Evolutionary conservation across 2,888 invertebrate genomes (phyloP), one percentile per base, ranked within the genome.

Genomic region (Drosophila imparisetae): DNA sequence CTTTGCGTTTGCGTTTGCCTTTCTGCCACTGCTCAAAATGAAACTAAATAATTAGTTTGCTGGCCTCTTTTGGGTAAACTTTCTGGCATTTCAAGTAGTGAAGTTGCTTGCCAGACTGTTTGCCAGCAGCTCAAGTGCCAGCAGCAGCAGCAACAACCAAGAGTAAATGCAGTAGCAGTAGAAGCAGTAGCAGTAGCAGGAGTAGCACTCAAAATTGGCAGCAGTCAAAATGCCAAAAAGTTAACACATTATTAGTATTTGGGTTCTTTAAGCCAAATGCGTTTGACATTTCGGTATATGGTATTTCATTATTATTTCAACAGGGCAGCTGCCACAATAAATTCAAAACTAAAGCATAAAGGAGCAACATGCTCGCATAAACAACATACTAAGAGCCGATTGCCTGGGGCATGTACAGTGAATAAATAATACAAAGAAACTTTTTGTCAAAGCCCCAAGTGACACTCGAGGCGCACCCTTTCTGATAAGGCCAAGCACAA

Each of bases 1-100:
- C 30, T 32, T 10, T 30, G 30, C 40, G 40, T 30, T 62, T 67
- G 64, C 74, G 45, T 30, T 62, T 67, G 66, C 74, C 71, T 63
- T 73, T 70, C 67, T 40, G 64, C 78, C 64, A 62, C 64, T 68
- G 67, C 74, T 72, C 73, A 67, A 74, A 87, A 89, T 88, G 85
- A 86, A 86, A 86, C 85, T 86, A 86, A 87, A 89, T 86, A 86
- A 86, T 86, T 86, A 86, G 85, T 86, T 86, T 89, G 86, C 86
- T 87, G 80, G 85, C 85, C 86, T 87, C 85, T 85, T 89, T 82
- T 87, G 74, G 87, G 85, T 72, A 84, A 83, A 84, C 89, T 84
- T 84, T 84, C 71, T 71, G 87, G 87, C 89, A 87, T 85, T 87
- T 89, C 50, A 87, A 89, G 87, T 82, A 81, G 66, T 76, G 84